Evolutionary conservation across 2,113 vertebrate genomes (phyloP), one percentile per base, ranked within the genome.

Genomic region (Oncorhynchus masou): DNA sequence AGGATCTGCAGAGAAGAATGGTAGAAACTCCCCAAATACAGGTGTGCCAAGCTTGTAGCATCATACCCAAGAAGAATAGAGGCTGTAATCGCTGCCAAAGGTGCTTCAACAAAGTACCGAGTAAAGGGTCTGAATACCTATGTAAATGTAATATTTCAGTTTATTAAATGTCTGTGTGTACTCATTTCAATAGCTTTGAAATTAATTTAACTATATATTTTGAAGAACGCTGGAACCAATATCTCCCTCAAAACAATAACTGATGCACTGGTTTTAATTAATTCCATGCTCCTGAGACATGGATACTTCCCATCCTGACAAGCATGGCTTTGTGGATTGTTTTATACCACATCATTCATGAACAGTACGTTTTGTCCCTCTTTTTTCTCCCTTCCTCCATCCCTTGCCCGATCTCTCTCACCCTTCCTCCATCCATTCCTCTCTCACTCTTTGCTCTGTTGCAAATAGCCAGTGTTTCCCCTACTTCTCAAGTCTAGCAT

Each of bases 121-220:
- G 31, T 34, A 34, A 34, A 34, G 5, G 31, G 31, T 34, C 31
- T 34, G 31, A 34, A 34, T 34, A 6, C 31, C 5, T 6, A 6
- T 34, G 31, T 34, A 34, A 34, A 34, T 34, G 31, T 6, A 6
- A 34, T 6, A 1, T 34, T 34, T 34, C 31, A 6, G 31, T 34
- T 34, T 6, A 34, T 34, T 34, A 34, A 75, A 22, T 71, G 70
- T 73, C 68, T 71, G 66, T 68, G 25, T 48, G 68, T 48, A 11
- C 27, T 11, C 29, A 9, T 29, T 24, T 68, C 22, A 68, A 69
- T 34, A 45, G 68, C 70, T n/a, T 45, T 45, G 39, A 45, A 45
- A 45, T 9, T 11, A 2, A 45, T 45, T 45, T 45, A 7, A 45
- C 8, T 45, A 45, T 45, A 45, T 45, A 45, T 11, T 9, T 19